Evolutionary conservation across 2,797 vertebrate genomes (phyloP).

Genomic region (Squalus acanthias): DNA sequence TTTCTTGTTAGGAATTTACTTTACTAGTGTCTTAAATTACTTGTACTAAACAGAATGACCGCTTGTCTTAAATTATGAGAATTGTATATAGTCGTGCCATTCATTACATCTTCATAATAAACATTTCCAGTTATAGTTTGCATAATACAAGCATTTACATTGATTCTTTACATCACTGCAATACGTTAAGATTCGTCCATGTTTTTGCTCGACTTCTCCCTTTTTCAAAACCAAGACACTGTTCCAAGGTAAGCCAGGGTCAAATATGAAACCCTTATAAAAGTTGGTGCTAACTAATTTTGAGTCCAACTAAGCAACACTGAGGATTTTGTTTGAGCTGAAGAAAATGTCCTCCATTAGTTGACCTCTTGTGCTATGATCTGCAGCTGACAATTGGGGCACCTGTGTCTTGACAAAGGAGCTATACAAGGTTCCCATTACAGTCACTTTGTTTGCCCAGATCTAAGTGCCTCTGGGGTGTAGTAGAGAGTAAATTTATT

Average conservation of each 20-base stretch:
- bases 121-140: background rate
- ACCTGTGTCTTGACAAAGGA: background rate
- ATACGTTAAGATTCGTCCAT: background rate
- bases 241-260: background rate
- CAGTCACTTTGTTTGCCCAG: slow-evolving; percentile 8
- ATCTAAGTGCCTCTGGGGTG: background rate
- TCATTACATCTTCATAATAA: background rate
- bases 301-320: background rate
- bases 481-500: background rate
- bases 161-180: background rate
- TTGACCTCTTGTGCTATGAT: background rate
- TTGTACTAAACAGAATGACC: background rate
- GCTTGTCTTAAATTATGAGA: background rate
- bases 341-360: background rate
- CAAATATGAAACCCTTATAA: background rate
- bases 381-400: background rate
- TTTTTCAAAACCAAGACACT: background rate
- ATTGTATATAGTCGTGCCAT: background rate
- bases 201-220: background rate
- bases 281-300: background rate
- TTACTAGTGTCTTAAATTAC: background rate
- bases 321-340: background rate
- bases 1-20: background rate
- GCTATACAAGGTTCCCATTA: background rate
- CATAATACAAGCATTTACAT: background rate